Percentiles rank a stretch among this genome's conserved stretches.
These are phyloP conservation scores for Fulica atra DNA, from an alignment of 2,113 vertebrate genomes.

Conservation along the genomic window DNA sequence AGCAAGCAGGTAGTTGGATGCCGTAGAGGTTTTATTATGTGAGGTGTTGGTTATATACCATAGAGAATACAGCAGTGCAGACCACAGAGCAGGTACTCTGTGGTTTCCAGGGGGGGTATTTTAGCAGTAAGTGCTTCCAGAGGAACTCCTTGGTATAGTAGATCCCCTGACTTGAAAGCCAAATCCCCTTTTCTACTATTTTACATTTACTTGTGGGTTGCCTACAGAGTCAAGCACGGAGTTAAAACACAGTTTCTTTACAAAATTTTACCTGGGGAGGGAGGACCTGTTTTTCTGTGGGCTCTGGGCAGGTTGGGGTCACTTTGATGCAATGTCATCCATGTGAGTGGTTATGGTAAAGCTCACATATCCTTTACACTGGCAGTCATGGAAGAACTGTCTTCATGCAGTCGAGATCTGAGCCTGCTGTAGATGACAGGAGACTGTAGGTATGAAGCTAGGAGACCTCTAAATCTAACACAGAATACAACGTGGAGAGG, in stretches of 20 bases:
- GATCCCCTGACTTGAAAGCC: not conserved
- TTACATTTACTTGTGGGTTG: not conserved
- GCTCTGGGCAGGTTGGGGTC: not conserved
- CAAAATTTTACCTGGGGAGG: not conserved
- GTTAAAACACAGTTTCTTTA: not conserved
- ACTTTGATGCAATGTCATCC: not conserved
- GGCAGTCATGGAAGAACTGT: not conserved
- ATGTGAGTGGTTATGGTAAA: not conserved
- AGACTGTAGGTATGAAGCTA: not conserved
- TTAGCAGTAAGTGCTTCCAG: not conserved
- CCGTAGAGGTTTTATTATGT: not conserved
- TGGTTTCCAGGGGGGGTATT: not conserved
- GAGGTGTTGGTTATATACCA: not conserved
- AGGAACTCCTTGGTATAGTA: not conserved
- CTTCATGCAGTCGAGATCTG: accelerated
- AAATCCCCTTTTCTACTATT: not conserved
- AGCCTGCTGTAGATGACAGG: not conserved
- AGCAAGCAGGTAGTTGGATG: not conserved
- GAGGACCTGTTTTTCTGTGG: not conserved
- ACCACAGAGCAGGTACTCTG: not conserved
- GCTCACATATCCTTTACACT: not conserved
- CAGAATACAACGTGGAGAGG: not conserved
- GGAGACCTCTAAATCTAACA: not conserved
- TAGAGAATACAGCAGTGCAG: not conserved
- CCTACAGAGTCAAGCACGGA: accelerated